Conservation (phyloP, 2,797 vertebrate genomes). For the Gymnoscopelus braueri region DNA sequence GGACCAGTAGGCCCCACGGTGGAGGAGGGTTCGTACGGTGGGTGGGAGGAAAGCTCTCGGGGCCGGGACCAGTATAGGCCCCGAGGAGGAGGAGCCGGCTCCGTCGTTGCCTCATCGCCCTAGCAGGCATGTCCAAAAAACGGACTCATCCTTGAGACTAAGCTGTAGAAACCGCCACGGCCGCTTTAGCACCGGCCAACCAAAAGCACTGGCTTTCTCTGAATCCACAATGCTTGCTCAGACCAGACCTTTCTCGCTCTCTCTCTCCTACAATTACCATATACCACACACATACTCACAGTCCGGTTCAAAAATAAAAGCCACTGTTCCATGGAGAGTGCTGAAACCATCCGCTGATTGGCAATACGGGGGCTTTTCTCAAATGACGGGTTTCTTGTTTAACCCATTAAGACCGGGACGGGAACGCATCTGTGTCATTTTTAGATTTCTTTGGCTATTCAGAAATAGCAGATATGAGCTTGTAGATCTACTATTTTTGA, state of each 20-base stretch:
- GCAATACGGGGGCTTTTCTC: conserved; percentile 38
- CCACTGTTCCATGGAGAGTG: conserved; percentile 40
- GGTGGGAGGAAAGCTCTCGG: too few relatives aligned
- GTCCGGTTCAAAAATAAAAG: conserved; percentile 32
- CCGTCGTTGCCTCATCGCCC: conserved; percentile 48
- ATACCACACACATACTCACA: conserved; percentile 56
- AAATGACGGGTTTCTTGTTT: conserved; percentile 40
- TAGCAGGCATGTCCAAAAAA: conserved; percentile 12
- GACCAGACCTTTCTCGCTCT: conserved; percentile 31
- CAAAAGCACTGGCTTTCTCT: conserved; percentile 50
- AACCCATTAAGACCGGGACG: too few relatives aligned
- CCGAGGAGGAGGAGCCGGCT: too few relatives aligned
- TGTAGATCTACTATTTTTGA: too few relatives aligned
- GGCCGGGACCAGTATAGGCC: too few relatives aligned
- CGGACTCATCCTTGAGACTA: conserved; percentile 62
- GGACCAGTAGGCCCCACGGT: too few relatives aligned
- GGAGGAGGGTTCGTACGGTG: too few relatives aligned
- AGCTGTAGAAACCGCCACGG: conserved; percentile 43
- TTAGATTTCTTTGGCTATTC: too few relatives aligned
- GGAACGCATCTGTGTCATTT: too few relatives aligned
- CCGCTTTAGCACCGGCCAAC: conserved; percentile 43
- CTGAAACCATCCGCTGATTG: conserved; percentile 56
- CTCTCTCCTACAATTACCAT: conserved; percentile 48
- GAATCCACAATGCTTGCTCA: conserved; percentile 53
- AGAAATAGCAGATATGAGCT: too few relatives aligned